A percentile compares a stretch with the other conserved stretches of the same genome.
Evolutionary conservation across 2,888 invertebrate genomes (phyloP).

Genomic region (Caenorhabditis sp.): DNA sequence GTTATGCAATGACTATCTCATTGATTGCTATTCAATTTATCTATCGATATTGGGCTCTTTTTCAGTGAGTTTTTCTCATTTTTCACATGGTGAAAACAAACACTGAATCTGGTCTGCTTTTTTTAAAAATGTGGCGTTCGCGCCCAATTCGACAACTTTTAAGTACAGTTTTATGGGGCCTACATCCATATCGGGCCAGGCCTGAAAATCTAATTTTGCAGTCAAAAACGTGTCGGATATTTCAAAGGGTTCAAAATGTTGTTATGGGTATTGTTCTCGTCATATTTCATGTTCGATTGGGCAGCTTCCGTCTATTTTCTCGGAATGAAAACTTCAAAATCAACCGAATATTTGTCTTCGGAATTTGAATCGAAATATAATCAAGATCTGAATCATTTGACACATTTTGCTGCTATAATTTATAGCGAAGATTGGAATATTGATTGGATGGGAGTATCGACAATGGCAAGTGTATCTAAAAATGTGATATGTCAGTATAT

Average conservation of each 20-base stretch:
- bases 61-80: slow-evolving; percentile 16
- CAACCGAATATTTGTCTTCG: slow-evolving; percentile 25
- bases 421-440: slow-evolving; percentile 16
- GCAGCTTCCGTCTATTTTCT: slow-evolving; percentile 30
- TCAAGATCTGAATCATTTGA: slow-evolving; percentile 17
- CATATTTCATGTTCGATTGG: slow-evolving; percentile 32
- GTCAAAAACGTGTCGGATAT: slow-evolving; percentile 10
- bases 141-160: too few species aligned
- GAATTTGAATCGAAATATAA: slow-evolving; percentile 23
- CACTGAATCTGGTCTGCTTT: too few species aligned
- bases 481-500: slow-evolving; percentile 26
- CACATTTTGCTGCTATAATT: slow-evolving; percentile 36
- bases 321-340: slow-evolving; percentile 20
- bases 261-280: slow-evolving; percentile 17
- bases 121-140: too few species aligned
- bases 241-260: slow-evolving; percentile 23
- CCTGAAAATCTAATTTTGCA: too few species aligned
- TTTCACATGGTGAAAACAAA: too few species aligned
- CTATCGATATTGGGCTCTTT: slow-evolving; percentile 30
- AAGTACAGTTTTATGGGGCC: too few species aligned
- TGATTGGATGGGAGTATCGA: slow-evolving; percentile 28
- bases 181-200: too few species aligned
- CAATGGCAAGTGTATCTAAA: slow-evolving; percentile 31
- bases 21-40: slow-evolving; percentile 26
- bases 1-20: slow-evolving; percentile 33